These are phyloP conservation scores for Meriones unguiculatus DNA, from an alignment of 2,113 vertebrate species.

Conservation along the genomic window DNA sequence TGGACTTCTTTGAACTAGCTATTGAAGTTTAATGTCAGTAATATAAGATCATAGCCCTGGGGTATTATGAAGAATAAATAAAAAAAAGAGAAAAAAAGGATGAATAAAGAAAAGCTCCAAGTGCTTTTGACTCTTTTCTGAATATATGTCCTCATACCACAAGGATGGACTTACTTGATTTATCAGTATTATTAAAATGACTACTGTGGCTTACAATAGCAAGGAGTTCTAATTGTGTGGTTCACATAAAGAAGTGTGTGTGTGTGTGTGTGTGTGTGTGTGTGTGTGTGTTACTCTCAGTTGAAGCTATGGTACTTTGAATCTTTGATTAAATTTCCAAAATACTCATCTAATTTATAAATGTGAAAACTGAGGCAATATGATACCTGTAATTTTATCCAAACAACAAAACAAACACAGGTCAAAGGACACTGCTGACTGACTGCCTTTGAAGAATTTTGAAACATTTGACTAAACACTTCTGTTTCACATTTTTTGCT, in stretches of 20 bases:
- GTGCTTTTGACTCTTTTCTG: conserved; percentile 63
- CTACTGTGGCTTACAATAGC: conserved; percentile 18
- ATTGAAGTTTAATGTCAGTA: conserved; percentile 62
- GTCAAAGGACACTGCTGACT: conserved; percentile 1
- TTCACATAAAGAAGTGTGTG: conserved; percentile 41
- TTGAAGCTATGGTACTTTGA: conserved; percentile 46
- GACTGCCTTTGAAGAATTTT: conserved; percentile 47
- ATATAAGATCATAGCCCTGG: conserved; percentile 47
- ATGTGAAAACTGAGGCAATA: conserved; percentile 58
- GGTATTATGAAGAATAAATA: conserved; percentile 59
- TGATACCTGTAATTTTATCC: conserved; percentile 55
- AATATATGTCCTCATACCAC: conserved; percentile 47
- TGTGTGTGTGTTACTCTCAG: neutral
- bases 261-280: neutral
- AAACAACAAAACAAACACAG: neutral
- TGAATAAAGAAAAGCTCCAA: conserved; percentile 53
- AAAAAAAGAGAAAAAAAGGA: neutral
- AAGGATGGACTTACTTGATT: conserved; percentile 47
- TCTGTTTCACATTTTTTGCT: conserved; percentile 31
- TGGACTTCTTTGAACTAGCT: conserved; percentile 59
- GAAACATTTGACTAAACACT: conserved; percentile 34
- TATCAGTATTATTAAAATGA: conserved; percentile 38
- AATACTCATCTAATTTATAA: conserved; percentile 40
- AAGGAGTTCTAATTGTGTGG: conserved; percentile 61
- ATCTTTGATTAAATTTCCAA: conserved; percentile 60